phyloP scores from a whole-genome alignment of 2,888 invertebrate species.

The Strigamia maritima region DNA sequence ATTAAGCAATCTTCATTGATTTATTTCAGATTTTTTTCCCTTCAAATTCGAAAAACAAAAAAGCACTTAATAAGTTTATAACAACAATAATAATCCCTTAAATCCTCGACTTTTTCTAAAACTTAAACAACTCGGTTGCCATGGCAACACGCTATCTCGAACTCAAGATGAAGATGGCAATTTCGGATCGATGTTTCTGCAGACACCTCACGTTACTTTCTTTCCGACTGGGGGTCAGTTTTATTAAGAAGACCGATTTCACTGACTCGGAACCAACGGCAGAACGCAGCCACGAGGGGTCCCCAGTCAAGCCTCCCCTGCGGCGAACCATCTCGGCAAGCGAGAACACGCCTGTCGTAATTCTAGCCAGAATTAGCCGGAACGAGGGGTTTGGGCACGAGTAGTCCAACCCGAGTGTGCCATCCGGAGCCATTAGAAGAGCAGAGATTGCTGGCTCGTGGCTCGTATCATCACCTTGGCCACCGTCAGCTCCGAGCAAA shows the following conservation, averaged over 20 bases:
- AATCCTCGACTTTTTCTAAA: not conserved
- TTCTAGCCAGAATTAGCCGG: conserved; percentile 26
- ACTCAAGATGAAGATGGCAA: conserved; percentile 31
- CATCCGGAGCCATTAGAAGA: conserved; percentile 32
- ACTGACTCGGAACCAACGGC: conserved; percentile 32
- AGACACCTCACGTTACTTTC: conserved; percentile 33
- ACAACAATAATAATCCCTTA: not conserved
- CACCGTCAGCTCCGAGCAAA: conserved; percentile 12
- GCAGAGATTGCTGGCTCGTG: conserved; percentile 34
- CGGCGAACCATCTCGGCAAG: conserved; percentile 21
- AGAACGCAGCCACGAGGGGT: not conserved
- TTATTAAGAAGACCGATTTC: conserved; percentile 18
- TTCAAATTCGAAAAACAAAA: not conserved
- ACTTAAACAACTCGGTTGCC: conserved; percentile 10
- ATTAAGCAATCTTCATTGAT: too few relatives aligned
- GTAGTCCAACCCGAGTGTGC: conserved; percentile 27
- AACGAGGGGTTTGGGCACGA: conserved; percentile 27
- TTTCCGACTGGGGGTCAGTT: conserved; percentile 12
- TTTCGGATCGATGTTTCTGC: conserved; percentile 11
- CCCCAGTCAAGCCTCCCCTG: conserved; percentile 2
- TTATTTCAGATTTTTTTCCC: not conserved
- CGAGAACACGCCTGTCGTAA: conserved; percentile 30
- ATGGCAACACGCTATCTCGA: not conserved
- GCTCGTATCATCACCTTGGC: conserved; percentile 34
- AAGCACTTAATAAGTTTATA: conserved; percentile 16